Evolutionary conservation across 2,113 vertebrate species (phyloP), one percentile per base, ranked within the genome.

Genomic region (Dendropsophus ebraccatus): DNA sequence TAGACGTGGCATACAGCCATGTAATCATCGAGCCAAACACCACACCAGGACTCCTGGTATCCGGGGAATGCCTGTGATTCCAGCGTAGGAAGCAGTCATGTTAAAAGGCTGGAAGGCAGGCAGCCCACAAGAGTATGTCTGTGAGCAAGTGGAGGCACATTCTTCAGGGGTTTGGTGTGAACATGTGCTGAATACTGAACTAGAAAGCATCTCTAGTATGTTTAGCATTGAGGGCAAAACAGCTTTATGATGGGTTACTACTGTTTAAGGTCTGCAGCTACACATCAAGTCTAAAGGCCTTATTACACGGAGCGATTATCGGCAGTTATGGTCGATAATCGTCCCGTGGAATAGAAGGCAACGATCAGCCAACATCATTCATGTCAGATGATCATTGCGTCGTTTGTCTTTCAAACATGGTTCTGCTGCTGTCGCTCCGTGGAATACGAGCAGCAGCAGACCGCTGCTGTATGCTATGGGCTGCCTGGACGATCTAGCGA

Each of bases 31-130:
- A 70, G 62, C 23, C 23, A 85, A 85, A 25, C 62, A 85, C 4
- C 60, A 52, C 11, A 70, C 58, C 8, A 41, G 12, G 28, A 75
- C 56, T 78, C 12, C 56, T 58, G 62, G 60, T 77, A 67, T 85
- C 60, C 74, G 78, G 84, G 21, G 83, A 67, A 85, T 85, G 67
- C 56, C 50, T 79, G 76, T 23, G 45, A 79, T 72, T 85, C 75
- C 84, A 70, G 25, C 30, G 75, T 54, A 54, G 32, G 60, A 79
- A 45, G 62, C 45, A 70, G 62, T 85, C 75, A 79, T 14, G 60
- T 58, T 41, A 85, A 77, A 32, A 76, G n/a, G 45, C 49, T 84
- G 58, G 49, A 85, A 65, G 12, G 37, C 41, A 58, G 21, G 30
- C 74, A 85, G 77, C 67, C 60, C 74, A 78, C 19, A 35, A 35